phyloP scores from a whole-genome alignment of 64 coral and sea anemone species.

The Platygyra sinensis region DNA sequence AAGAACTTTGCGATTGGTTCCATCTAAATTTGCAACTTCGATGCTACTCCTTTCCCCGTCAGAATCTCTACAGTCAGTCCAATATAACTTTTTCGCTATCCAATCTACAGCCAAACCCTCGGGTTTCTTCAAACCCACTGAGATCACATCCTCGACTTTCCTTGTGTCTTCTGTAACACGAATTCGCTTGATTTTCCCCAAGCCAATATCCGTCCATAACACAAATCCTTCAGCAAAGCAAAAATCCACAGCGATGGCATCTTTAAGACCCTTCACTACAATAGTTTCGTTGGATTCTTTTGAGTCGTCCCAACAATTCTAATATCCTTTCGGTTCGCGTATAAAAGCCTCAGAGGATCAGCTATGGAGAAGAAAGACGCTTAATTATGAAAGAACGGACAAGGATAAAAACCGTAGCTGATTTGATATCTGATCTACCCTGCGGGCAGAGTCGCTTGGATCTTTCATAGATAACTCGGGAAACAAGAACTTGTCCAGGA shows the following conservation, averaged over 20 bases:
- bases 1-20: slow-evolving; percentile 81
- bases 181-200: slow-evolving; percentile 80
- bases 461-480: no score
- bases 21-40: slow-evolving; percentile 94
- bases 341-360: slow-evolving; percentile 67
- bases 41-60: slow-evolving; percentile 84
- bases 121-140: slow-evolving; percentile 72
- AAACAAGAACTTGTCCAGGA: no score
- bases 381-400: no score
- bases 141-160: slow-evolving; percentile 64
- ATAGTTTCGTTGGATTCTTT: slow-evolving; percentile 62
- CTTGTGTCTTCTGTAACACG: slow-evolving; percentile 27
- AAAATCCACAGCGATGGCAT: slow-evolving; percentile 84
- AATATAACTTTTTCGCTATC: slow-evolving; percentile 90
- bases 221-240: slow-evolving; percentile 50
- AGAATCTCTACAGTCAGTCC: slow-evolving; percentile 75
- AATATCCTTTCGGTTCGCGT: slow-evolving; percentile 85
- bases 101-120: slow-evolving; percentile 98
- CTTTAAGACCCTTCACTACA: slow-evolving; percentile 60
- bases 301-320: slow-evolving; percentile 52
- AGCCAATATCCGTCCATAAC: slow-evolving; percentile 85
- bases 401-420: no score
- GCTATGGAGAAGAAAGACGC: slow-evolving; percentile 28
- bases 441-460: no score
- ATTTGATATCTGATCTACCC: no score